Evolutionary conservation across 2,113 vertebrate genomes (phyloP).

Genomic region (Scomber colias): DNA sequence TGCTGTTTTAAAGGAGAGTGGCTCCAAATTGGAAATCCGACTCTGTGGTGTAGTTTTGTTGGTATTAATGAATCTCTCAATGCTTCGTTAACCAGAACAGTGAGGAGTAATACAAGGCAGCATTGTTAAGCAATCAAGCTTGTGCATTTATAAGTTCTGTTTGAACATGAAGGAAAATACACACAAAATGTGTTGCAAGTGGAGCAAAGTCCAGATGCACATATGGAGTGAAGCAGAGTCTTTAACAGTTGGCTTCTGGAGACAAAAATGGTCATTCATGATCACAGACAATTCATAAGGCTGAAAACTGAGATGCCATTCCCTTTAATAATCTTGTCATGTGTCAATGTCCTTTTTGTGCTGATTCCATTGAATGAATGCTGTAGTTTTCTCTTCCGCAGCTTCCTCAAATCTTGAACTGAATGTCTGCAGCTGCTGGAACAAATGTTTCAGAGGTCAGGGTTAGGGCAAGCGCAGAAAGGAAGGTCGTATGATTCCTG

Average conservation of each 20-base stretch:
- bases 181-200: neutral
- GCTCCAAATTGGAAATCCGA: neutral
- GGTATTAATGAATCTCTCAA: neutral
- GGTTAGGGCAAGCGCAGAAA: neutral
- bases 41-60: neutral
- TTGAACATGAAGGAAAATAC: neutral
- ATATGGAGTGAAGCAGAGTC: slow-evolving; percentile 31
- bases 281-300: neutral
- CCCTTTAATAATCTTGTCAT: neutral
- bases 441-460: neutral
- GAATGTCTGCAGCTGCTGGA: neutral
- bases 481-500: neutral
- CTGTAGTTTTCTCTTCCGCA: neutral
- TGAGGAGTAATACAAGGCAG: neutral
- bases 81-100: neutral
- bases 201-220: slow-evolving; percentile 9
- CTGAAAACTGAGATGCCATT: neutral
- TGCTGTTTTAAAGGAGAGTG: neutral
- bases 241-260: slow-evolving; percentile 14
- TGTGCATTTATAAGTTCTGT: neutral
- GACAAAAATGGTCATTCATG: slow-evolving; percentile 22
- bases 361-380: neutral
- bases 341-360: neutral
- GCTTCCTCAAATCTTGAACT: neutral
- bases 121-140: neutral